Evolutionary conservation across 2,113 vertebrate genomes (phyloP), one percentile per base, ranked within the genome.

Genomic region (Sebastes fasciatus): DNA sequence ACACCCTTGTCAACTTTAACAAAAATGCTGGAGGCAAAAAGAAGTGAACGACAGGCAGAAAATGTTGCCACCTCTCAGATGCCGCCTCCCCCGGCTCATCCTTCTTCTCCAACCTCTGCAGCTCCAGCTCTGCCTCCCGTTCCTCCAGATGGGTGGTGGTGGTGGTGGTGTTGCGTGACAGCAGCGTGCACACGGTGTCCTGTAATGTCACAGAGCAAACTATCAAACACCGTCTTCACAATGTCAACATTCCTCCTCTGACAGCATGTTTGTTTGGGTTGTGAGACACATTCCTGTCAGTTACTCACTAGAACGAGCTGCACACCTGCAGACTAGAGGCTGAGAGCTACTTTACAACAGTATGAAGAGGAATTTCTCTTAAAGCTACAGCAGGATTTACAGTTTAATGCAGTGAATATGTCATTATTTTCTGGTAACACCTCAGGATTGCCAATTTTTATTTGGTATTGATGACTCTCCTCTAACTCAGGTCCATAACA

Each of bases 81-180:
- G 93, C 58, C 0, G 90, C 96, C 93, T 98, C 97, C 0, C 94
- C 93, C 13, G 34, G 34, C 34, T 34, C 97, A 49, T 98, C 97
- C 90, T 96, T 97, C 84, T 93, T 97, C 69, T 98, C 96, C 72
- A 95, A 94, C 84, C 96, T 96, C 58, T 96, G 97, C 82, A 95
- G 95, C 79, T 97, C 96, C 66, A 57, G 80, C 86, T 96, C 96
- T 71, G 97, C 67, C 80, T 97, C 96, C 73, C 94, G 94, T 81
- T 97, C 96, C 91, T 97, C 96, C 91, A 96, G 92, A 74, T 97
- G 97, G 12, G 96, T 92, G 4, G 96, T 1, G 77, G 95, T 96
- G 75, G 96, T 96, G 78, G 55, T 95, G 65, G 94, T 95, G 75
- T 95, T 96, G 74, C 95, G 94, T 1, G 96, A 96, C 90, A 97